Evolutionary conservation across 2,888 invertebrate genomes (phyloP).

Genomic region (Aporophyla lueneburgensis): DNA sequence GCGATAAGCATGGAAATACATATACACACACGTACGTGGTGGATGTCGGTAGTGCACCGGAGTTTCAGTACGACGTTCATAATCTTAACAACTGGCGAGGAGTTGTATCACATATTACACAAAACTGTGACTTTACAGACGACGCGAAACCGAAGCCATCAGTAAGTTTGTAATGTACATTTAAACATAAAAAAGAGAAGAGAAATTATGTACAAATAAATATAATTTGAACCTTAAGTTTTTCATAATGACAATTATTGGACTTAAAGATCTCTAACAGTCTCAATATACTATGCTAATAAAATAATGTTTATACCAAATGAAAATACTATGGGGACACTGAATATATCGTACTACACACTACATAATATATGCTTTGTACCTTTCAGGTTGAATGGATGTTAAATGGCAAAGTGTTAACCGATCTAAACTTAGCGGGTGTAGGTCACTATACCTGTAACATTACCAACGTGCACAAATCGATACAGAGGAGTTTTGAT

Average conservation of each 20-base stretch:
- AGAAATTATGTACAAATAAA: neutral
- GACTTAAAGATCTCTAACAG: neutral
- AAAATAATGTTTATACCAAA: neutral
- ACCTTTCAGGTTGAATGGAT: constrained; percentile 59
- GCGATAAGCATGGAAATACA: constrained; percentile 50
- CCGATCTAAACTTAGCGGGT: constrained; percentile 6
- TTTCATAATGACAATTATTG: neutral
- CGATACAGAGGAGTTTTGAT: constrained; percentile 49
- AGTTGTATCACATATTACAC: constrained; percentile 17
- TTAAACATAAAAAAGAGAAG: neutral
- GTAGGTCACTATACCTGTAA: constrained; percentile 63
- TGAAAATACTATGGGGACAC: neutral
- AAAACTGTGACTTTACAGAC: constrained; percentile 29
- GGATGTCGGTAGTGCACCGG: constrained; percentile 58
- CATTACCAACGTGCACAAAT: constrained; percentile 61
- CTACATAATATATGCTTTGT: neutral
- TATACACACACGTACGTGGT: constrained; percentile 60
- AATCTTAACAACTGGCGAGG: constrained; percentile 51
- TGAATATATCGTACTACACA: neutral
- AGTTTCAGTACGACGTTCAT: neutral
- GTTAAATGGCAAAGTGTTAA: constrained; percentile 54
- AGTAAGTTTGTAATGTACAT: constrained; percentile 43
- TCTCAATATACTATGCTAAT: neutral
- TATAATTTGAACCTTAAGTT: neutral
- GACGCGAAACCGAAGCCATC: constrained; percentile 43